Evolutionary conservation across 2,888 invertebrate genomes (phyloP).

Genomic region (Synergus japonicus): DNA sequence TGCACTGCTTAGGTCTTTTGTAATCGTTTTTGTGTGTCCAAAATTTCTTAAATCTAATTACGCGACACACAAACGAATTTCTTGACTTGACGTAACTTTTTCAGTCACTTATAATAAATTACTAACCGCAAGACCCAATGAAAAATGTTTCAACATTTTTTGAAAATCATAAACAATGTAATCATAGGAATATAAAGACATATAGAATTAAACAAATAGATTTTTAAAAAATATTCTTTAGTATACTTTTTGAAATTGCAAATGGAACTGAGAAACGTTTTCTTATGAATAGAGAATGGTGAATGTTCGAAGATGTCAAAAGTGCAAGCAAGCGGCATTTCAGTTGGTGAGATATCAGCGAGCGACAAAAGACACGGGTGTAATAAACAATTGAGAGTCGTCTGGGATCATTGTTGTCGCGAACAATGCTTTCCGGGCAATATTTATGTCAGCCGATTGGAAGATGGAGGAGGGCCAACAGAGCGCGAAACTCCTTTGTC

Average conservation of each 20-base stretch:
- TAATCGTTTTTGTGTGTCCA: not conserved
- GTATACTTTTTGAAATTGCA: not conserved
- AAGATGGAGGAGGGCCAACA: slow-evolving; percentile 36
- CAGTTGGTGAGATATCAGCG: slow-evolving; percentile 21
- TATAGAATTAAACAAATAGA: not conserved
- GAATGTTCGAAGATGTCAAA: slow-evolving; percentile 23
- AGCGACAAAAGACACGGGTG: slow-evolving; percentile 28
- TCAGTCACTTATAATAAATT: too few relatives aligned
- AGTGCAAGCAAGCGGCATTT: slow-evolving; percentile 28
- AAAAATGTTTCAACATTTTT: too few relatives aligned
- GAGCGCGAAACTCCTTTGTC: slow-evolving; percentile 35
- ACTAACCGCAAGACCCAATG: too few relatives aligned
- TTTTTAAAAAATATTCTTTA: not conserved
- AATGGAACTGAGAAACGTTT: not conserved
- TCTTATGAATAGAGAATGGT: not conserved
- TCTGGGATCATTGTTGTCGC: slow-evolving; percentile 22
- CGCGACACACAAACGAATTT: not conserved
- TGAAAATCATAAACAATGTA: too few relatives aligned
- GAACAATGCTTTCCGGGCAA: slow-evolving; percentile 39
- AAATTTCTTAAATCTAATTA: not conserved
- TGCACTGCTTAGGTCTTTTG: not conserved
- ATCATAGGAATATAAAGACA: too few relatives aligned
- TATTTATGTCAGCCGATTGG: slow-evolving; percentile 37
- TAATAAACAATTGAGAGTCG: slow-evolving; percentile 26
- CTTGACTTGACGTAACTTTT: not conserved